These are phyloP conservation scores for Psilopogon haemacephalus DNA, from an alignment of 2,113 vertebrate genomes.

Conservation along the genomic window DNA sequence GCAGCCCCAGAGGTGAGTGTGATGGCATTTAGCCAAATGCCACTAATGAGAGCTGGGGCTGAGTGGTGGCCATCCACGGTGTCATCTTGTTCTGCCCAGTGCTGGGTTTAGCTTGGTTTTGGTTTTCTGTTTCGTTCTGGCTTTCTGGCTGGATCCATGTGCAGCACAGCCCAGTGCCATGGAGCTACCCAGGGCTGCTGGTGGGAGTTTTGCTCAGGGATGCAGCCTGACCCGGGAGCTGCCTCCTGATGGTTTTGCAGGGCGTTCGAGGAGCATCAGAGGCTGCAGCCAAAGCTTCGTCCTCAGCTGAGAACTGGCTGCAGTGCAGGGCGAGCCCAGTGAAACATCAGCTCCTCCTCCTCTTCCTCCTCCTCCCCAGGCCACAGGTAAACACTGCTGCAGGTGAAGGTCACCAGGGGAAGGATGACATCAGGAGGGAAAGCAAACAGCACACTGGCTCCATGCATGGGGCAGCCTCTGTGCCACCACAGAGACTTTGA, in stretches of 20 bases:
- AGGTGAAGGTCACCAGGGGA: background rate
- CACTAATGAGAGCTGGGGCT: background rate
- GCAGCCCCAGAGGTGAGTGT: background rate
- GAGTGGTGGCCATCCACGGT: background rate
- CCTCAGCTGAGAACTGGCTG: background rate
- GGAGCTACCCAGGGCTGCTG: background rate
- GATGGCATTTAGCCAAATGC: background rate
- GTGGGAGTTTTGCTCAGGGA: too few relatives aligned
- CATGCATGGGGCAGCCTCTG: background rate
- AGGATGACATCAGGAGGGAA: slow-evolving; percentile 49
- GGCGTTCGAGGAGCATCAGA: background rate
- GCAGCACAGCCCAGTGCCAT: background rate
- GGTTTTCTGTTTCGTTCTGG: background rate
- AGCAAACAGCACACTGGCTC: background rate
- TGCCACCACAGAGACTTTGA: background rate
- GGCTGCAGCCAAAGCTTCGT: background rate
- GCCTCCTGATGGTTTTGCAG: background rate
- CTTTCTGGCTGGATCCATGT: background rate
- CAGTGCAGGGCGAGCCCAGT: background rate
- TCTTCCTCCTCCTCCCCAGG: background rate
- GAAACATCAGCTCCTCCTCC: background rate
- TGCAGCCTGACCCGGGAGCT: background rate
- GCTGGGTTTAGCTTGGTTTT: background rate
- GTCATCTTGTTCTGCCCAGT: background rate
- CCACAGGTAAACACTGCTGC: background rate